A percentile compares a stretch with the other conserved stretches of the same genome.
Conservation (phyloP, 2,888 invertebrate genomes). For the Pollenia amentaria region DNA sequence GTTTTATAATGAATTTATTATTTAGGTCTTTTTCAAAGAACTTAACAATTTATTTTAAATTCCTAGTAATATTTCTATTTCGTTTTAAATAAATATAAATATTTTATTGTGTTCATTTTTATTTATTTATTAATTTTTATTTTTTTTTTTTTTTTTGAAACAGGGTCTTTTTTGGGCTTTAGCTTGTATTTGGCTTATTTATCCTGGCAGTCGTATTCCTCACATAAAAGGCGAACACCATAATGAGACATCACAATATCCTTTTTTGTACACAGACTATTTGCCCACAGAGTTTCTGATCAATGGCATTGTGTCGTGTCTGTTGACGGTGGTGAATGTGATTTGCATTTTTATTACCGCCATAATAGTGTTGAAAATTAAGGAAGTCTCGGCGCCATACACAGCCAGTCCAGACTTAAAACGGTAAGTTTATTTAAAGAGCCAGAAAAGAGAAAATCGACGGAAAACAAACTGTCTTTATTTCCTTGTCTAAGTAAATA, state of each 20-base stretch:
- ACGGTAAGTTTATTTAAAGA: constrained; percentile 83
- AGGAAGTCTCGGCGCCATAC: constrained; percentile 93
- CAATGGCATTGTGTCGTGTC: constrained; percentile 92
- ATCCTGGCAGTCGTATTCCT: constrained; percentile 88
- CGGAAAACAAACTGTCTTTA: constrained; percentile 6
- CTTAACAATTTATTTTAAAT: constrained; percentile 65
- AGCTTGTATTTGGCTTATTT: constrained; percentile 89
- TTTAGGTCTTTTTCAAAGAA: not conserved
- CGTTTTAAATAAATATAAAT: constrained; percentile 1
- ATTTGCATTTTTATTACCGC: constrained; percentile 93
- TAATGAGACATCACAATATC: constrained; percentile 87
- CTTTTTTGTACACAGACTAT: constrained; percentile 89
- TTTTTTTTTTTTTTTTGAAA: constrained; percentile 58
- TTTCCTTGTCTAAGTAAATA: not conserved
- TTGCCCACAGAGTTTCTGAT: constrained; percentile 91
- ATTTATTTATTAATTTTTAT: constrained; percentile 28
- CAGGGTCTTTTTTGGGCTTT: constrained; percentile 91
- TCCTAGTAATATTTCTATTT: no score
- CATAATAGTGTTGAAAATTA: constrained; percentile 92
- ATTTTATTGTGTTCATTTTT: constrained; percentile 21
- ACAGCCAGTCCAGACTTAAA: constrained; percentile 90
- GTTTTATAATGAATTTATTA: no score
- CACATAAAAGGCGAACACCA: constrained; percentile 89
- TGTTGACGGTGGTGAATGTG: constrained; percentile 92
- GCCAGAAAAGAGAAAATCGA: not conserved